Base-by-base conservation (phyloP, 1,140 invertebrate species). In the Dufourea novaeangliae region DNA sequence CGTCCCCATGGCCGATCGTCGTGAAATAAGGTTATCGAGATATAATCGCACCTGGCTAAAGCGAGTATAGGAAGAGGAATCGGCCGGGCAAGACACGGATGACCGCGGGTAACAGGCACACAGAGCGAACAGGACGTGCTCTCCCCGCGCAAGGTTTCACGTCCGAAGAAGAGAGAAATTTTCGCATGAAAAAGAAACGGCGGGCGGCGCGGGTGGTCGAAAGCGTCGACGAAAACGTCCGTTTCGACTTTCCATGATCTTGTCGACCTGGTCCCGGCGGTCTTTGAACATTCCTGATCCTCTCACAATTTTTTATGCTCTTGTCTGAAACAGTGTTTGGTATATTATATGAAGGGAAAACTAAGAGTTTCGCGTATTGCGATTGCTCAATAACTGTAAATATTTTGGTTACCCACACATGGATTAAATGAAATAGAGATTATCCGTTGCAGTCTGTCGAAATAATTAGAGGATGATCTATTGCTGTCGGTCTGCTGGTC, bases 11-110 rank as follows among this genome's bases (percentile, higher is more conserved):
- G 52, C 73, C 83, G 86, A 87, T 69, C 73, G 17, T 14, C 54
- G 20, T 44, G 82, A 86, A 87, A 88, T 86, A 81, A 87, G 87
- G 87, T 87, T 87, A 89, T 85, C 70, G 75, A 66, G 86, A 86
- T 83, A 61, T 63, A 79, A 89, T 89, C 87, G 82, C 73, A 64
- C 64, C 29, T 41, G 46, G 37, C 34, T 62, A 66, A 79, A 62
- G 70, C 37, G 46, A 74, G 7, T 20, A 17, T 25, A 78, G 70
- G 34, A 3, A 8, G 61, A 37, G 50, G 66, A 78, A 72, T 52
- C 12, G 6, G 5, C 39, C 54, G 83, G 79, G n/a, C n/a, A 83
- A 83, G 78, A 83, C 56, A 63, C 59, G 57, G 59, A 63, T 63
- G 29, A 63, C 22, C 56, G 57, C 70, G 39, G 29, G 44, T 34